Conservation (phyloP, 2,113 vertebrate species). For the Xiphias gladius region DNA sequence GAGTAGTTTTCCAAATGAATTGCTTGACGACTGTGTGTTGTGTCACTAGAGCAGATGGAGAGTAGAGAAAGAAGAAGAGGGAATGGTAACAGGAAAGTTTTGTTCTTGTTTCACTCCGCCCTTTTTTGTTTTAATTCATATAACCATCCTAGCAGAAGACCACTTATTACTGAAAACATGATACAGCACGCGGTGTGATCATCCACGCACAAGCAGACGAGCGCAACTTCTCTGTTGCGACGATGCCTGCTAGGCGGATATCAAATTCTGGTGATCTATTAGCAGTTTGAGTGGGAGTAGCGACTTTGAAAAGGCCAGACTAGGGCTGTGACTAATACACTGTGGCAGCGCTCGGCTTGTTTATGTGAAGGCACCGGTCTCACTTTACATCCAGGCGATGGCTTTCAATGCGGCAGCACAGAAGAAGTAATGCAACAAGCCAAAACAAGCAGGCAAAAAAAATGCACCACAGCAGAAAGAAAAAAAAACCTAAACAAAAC, state of each 20-base stretch:
- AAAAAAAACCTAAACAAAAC: no score
- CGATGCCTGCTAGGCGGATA: slow-evolving; percentile 59
- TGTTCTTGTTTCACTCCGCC: not conserved
- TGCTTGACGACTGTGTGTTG: slow-evolving; percentile 32
- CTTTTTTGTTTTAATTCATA: slow-evolving; percentile 8
- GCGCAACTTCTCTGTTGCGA: slow-evolving; percentile 9
- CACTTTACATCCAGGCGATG: slow-evolving; percentile 62
- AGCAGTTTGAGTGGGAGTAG: slow-evolving; percentile 71
- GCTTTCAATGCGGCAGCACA: slow-evolving; percentile 29
- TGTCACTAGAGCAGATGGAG: slow-evolving; percentile 37
- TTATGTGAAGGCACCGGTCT: slow-evolving; percentile 65
- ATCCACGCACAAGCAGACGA: not conserved
- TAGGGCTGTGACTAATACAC: slow-evolving; percentile 72
- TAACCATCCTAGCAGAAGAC: slow-evolving; percentile 12
- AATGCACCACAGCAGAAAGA: not conserved
- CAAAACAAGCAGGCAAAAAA: not conserved
- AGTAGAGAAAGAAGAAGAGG: slow-evolving; percentile 6
- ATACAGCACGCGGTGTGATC: not conserved
- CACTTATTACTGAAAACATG: slow-evolving; percentile 23
- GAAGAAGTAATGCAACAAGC: slow-evolving; percentile 46
- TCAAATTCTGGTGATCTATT: slow-evolving; percentile 71
- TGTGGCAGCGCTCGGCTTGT: slow-evolving; percentile 72
- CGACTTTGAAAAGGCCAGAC: slow-evolving; percentile 77
- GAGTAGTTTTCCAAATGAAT: slow-evolving; percentile 57
- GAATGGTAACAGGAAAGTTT: slow-evolving; percentile 20